Conservation (phyloP, 1,140 invertebrate genomes). For the Heterodera schachtii region DNA sequence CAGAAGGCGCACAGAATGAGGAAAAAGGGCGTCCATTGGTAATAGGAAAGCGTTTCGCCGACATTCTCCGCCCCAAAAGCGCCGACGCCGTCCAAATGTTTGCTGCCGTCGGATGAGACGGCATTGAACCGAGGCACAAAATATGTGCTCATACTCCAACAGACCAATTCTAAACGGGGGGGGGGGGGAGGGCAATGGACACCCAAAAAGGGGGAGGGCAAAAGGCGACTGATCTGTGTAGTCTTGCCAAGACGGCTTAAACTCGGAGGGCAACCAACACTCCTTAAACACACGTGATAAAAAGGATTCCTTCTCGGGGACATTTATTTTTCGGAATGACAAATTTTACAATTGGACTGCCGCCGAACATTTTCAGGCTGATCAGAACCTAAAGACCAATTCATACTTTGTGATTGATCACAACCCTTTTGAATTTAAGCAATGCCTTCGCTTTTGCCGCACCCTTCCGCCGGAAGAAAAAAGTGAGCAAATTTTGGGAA, state of each 20-base stretch:
- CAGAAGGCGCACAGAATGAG: conserved; percentile 53
- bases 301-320: no score
- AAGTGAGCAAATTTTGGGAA: no score
- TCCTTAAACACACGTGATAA: neutral
- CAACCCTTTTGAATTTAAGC: no score
- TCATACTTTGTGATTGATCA: conserved; percentile 19
- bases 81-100: conserved; percentile 21
- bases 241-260: conserved; percentile 62
- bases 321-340: no score
- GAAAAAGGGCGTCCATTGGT: conserved; percentile 71
- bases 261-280: conserved; percentile 64
- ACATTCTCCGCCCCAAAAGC: conserved; percentile 27
- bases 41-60: conserved; percentile 65
- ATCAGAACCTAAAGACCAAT: conserved; percentile 56
- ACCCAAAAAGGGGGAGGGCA: neutral
- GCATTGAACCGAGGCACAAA: conserved; percentile 48
- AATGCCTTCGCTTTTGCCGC: no score
- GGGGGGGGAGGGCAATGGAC: neutral
- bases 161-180: conserved; percentile 65
- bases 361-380: conserved; percentile 65
- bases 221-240: conserved; percentile 42
- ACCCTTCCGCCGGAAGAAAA: no score
- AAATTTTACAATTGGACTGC: conserved; percentile 47
- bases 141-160: conserved; percentile 61
- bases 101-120: conserved; percentile 37